Base-by-base conservation (phyloP, 2,113 vertebrate species). In the Falco punctatus region DNA sequence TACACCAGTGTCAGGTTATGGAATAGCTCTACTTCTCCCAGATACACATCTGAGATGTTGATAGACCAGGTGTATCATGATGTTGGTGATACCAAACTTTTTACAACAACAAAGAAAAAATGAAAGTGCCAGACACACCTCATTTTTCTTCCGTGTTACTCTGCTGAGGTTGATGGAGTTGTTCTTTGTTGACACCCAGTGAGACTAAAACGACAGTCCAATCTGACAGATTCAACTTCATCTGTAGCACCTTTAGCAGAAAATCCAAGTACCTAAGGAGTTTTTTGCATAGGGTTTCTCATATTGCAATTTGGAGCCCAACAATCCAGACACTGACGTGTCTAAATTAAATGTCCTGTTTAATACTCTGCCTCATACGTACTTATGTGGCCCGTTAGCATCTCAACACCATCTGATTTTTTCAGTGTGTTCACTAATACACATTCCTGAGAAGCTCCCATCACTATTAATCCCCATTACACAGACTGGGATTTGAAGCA, bases 21-120 rank as follows among this genome's bases (percentile, higher is more conserved):
- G 86, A 88, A 91, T 83, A 95, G 79, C 83, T 95, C 67, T 13
- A 26, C 46, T 91, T 90, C 55, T 85, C 77, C 81, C 84, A 73
- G 66, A 81, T 94, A 69, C 14, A 77, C 89, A 94, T 91, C 84
- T 66, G 84, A 92, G 74, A 69, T 48, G 46, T 44, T 71, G 67
- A 91, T 42, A 80, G 49, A 73, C 42, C 71, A 80, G 89, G 51
- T 92, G 66, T 81, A 91, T 73, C 84, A 32, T 57, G 67, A 81
- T 83, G 83, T 33, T 81, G 67, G 72, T 83, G 48, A 83, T 81
- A 74, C 42, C 57, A 79, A 92, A 79, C 75, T 51, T 81, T 79
- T 65, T 54, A 90, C 65, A 87, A 88, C 38, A 93, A 61, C 62
- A 89, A 71, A 71, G 7, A 2, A 79, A 92, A 91, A 90, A 74